These are phyloP conservation scores for Pituophis catenifer DNA, from an alignment of 2,113 vertebrate species.

Conservation along the genomic window DNA sequence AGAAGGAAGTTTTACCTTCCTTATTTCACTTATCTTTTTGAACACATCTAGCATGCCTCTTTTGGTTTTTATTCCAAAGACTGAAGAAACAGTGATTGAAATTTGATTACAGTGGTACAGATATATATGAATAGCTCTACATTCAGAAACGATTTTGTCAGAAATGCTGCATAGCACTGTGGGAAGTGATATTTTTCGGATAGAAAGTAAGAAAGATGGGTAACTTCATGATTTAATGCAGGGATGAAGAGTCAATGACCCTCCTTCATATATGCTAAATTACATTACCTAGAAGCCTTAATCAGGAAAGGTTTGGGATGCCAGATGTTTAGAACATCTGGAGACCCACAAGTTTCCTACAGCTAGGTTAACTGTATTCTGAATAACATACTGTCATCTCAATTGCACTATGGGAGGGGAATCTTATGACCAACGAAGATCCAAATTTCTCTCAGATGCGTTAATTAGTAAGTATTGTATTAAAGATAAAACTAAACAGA, in stretches of 20 bases:
- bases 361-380: background rate
- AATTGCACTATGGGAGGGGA: background rate
- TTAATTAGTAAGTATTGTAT: background rate
- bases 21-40: constrained; percentile 23
- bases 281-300: background rate
- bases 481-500: background rate
- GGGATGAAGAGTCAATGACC: background rate
- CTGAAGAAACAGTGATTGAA: background rate
- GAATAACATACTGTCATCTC: background rate
- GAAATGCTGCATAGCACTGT: background rate
- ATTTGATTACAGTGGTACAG: background rate
- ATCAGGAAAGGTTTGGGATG: background rate
- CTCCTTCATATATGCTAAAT: background rate
- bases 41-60: background rate
- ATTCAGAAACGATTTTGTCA: constrained; percentile 12
- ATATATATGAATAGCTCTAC: constrained; percentile 6
- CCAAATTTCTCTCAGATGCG: background rate
- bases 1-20: background rate
- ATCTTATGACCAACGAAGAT: background rate
- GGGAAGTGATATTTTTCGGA: background rate
- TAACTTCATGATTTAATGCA: background rate
- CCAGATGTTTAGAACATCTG: background rate
- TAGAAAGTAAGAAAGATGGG: background rate
- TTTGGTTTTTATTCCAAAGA: background rate
- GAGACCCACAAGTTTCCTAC: background rate